Evolutionary conservation across 1,140 invertebrate species (phyloP).

Genomic region (Acromyrmex charruanus): DNA sequence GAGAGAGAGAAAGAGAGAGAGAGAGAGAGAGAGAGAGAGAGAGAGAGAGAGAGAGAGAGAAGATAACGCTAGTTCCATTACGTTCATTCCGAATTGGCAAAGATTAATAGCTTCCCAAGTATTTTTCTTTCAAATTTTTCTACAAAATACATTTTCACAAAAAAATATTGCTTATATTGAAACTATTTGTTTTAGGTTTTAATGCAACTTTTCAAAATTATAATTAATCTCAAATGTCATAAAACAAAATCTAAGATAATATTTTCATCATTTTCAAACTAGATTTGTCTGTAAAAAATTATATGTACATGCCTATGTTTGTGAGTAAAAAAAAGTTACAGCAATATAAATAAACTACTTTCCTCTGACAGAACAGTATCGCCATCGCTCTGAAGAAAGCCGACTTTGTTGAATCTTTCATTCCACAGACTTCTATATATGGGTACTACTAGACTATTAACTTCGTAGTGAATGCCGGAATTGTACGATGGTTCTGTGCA

Average conservation of each 20-base stretch:
- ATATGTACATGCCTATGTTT: too few relatives aligned
- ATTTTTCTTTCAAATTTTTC: neutral
- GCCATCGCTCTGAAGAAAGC: constrained; percentile 32
- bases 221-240: neutral
- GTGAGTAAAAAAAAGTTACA: too few relatives aligned
- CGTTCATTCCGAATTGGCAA: neutral
- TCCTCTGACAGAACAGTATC: constrained; percentile 17
- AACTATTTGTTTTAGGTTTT: neutral
- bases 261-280: too few relatives aligned
- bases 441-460: too few relatives aligned
- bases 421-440: too few relatives aligned
- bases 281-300: too few relatives aligned
- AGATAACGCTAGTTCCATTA: neutral
- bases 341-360: neutral
- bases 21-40: neutral
- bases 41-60: neutral
- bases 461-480: too few relatives aligned
- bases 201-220: neutral
- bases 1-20: neutral
- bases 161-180: neutral
- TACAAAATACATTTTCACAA: neutral
- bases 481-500: too few relatives aligned
- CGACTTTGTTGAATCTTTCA: neutral
- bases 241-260: neutral
- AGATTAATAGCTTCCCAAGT: neutral